A percentile compares a stretch with the other conserved stretches of the same genome.
Evolutionary conservation across 2,113 vertebrate genomes (phyloP).

Genomic region (Indicator indicator): DNA sequence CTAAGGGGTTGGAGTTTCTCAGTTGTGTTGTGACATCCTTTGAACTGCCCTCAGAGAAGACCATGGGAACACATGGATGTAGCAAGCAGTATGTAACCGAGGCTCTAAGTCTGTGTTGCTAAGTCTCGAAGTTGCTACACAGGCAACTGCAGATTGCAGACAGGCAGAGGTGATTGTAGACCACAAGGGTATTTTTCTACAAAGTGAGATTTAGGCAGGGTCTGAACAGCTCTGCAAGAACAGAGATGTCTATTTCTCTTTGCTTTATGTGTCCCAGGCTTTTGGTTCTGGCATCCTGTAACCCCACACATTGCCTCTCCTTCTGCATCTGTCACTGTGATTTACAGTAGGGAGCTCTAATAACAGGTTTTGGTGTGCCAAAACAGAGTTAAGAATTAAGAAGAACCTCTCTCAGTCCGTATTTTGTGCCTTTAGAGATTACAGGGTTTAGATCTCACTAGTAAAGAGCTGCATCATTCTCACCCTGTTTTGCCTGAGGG

Average conservation of each 20-base stretch:
- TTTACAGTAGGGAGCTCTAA: neutral
- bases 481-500: neutral
- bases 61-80: rapidly evolving
- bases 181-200: neutral
- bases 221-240: neutral
- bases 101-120: neutral
- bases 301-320: neutral
- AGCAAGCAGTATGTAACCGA: neutral
- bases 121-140: neutral
- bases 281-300: neutral
- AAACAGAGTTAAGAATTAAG: neutral
- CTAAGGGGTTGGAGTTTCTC: neutral
- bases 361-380: neutral
- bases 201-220: neutral
- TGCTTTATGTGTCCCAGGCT: neutral
- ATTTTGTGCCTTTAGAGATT: neutral
- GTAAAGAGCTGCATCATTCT: neutral
- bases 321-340: neutral
- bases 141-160: neutral
- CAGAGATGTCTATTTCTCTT: neutral
- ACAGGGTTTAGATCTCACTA: neutral
- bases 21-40: neutral
- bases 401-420: neutral
- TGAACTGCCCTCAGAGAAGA: neutral
- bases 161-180: neutral